A percentile compares a stretch with the other conserved stretches of the same genome.
Conservation (phyloP, 2,888 invertebrate species). For the Microctonus brassicae region DNA sequence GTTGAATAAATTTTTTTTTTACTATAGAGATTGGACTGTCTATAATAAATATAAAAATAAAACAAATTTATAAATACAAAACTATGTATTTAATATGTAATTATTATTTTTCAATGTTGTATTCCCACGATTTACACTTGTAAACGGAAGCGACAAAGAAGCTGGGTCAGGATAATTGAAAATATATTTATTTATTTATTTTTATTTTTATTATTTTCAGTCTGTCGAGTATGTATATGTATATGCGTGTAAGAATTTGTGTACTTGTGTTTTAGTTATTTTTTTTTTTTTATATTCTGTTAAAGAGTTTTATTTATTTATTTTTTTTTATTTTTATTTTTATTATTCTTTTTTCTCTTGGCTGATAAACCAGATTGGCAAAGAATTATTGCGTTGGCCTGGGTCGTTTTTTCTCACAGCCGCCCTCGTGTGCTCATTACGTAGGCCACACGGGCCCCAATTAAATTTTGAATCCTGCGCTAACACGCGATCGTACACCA, state of each 20-base stretch:
- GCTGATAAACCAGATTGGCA: constrained; percentile 27
- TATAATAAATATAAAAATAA: background rate
- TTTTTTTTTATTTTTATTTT: constrained; percentile 22
- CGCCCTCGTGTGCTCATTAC: constrained; percentile 47
- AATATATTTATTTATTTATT: background rate
- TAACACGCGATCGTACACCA: constrained; percentile 46
- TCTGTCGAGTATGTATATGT: no score
- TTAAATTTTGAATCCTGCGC: constrained; percentile 51
- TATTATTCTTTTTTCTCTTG: constrained; percentile 12
- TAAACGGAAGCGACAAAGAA: constrained; percentile 17
- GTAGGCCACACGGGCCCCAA: constrained; percentile 49
- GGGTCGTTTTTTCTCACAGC: constrained; percentile 34
- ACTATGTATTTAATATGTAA: background rate
- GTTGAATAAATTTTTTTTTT: background rate
- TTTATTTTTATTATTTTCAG: background rate
- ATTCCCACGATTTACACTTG: constrained; percentile 16
- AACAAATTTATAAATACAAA: background rate
- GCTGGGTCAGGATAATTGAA: constrained; percentile 19
- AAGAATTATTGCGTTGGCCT: constrained; percentile 46
- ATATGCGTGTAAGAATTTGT: no score
- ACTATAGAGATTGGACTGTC: background rate
- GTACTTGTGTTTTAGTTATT: background rate
- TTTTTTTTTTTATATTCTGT: background rate
- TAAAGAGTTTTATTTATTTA: background rate
- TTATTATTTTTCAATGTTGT: background rate